phyloP scores from a whole-genome alignment of 1,140 invertebrate genomes.

The Papilio machaon region DNA sequence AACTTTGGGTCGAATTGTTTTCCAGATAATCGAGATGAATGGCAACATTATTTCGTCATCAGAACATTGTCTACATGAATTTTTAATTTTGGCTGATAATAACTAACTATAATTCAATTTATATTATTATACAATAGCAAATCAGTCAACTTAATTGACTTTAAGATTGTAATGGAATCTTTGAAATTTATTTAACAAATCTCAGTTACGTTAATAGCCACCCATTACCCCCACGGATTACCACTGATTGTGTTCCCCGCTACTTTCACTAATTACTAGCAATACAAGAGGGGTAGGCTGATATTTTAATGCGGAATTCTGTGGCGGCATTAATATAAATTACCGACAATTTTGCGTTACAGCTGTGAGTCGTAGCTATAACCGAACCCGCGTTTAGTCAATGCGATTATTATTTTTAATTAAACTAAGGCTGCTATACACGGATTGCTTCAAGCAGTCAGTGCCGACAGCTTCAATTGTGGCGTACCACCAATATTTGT shows the following conservation, averaged over 20 bases:
- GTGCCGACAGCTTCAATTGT: neutral
- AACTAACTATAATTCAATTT: too few species aligned
- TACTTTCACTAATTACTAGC: conserved; percentile 9
- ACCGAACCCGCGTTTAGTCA: neutral
- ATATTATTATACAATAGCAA: too few species aligned
- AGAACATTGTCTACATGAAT: too few species aligned
- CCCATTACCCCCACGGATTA: neutral
- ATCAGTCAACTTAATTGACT: neutral
- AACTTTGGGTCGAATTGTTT: too few species aligned
- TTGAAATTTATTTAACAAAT: conserved; percentile 5
- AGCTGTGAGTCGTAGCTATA: neutral
- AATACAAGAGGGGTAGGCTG: neutral
- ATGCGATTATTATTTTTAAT: neutral
- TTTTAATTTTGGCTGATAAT: too few species aligned
- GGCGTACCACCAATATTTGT: too few species aligned
- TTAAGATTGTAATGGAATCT: neutral
- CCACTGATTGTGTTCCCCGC: neutral
- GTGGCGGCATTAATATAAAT: neutral
- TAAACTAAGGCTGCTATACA: neutral
- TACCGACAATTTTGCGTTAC: neutral
- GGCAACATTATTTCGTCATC: too few species aligned
- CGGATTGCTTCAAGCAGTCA: neutral
- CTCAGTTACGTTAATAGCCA: neutral
- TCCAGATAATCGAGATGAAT: too few species aligned
- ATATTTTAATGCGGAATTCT: neutral